These are phyloP conservation scores for Paracyclopina nana DNA, from an alignment of 1,140 invertebrate genomes.

Conservation along the genomic window DNA sequence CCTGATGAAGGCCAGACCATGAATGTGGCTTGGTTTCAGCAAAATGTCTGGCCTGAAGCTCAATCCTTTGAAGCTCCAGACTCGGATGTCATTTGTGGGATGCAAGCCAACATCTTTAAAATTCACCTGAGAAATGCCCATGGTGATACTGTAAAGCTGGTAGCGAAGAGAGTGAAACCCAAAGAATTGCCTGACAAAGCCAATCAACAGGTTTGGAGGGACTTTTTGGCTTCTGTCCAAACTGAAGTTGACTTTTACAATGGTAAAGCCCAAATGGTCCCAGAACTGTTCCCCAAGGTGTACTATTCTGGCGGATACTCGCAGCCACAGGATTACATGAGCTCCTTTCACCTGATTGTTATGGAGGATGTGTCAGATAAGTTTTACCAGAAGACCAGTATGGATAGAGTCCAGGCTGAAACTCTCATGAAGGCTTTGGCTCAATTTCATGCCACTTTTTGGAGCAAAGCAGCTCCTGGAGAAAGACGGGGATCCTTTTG, in stretches of 20 bases:
- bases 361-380: slow-evolving; percentile 6
- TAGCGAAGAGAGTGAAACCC: neutral
- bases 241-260: slow-evolving; percentile 5
- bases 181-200: slow-evolving; percentile 2
- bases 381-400: neutral
- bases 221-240: slow-evolving; percentile 8
- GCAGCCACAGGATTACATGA: neutral
- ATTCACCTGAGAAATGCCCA: neutral
- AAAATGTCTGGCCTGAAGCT: slow-evolving; percentile 5
- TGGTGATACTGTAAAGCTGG: neutral
- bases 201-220: slow-evolving; percentile 1
- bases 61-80: neutral
- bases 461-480: neutral
- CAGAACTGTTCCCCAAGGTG: neutral
- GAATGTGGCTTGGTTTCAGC: slow-evolving; percentile 24
- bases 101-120: neutral
- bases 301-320: neutral
- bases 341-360: neutral
- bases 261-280: neutral
- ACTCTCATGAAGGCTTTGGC: neutral
- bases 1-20: slow-evolving; percentile 36
- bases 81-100: neutral
- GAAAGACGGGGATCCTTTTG: slow-evolving; percentile 3
- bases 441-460: slow-evolving; percentile 8
- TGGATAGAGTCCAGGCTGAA: neutral